Evolutionary conservation across 2,113 vertebrate species (phyloP).

Genomic region (Lipophrys pholis): DNA sequence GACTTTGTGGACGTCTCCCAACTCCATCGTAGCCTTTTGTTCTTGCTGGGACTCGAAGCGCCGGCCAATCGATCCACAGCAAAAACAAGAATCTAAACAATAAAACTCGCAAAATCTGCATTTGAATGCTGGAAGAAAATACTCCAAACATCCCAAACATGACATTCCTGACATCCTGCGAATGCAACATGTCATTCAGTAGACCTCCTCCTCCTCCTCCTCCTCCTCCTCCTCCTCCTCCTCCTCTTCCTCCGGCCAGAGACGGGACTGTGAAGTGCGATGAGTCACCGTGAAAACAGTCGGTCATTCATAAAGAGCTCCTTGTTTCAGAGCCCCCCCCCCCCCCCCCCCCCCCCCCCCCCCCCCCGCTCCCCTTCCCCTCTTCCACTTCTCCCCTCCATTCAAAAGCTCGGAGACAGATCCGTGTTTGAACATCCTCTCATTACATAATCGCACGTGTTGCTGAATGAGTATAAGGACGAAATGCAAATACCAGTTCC

Average conservation of each 20-base stretch:
- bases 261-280: constrained; percentile 52
- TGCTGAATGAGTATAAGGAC: constrained; percentile 21
- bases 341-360: neutral
- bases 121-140: neutral
- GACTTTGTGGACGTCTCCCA: too few species aligned
- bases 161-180: constrained; percentile 56
- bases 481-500: neutral
- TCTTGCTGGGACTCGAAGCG: too few species aligned
- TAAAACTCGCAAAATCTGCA: too few species aligned
- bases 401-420: constrained; percentile 35
- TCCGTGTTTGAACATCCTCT: constrained; percentile 35
- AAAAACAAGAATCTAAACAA: too few species aligned
- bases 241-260: constrained; percentile 21
- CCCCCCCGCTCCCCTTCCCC: neutral
- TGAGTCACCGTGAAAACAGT: constrained; percentile 69
- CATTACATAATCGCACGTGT: constrained; percentile 33
- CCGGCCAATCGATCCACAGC: too few species aligned
- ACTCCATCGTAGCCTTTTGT: too few species aligned
- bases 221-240: constrained; percentile 36
- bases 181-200: constrained; percentile 65
- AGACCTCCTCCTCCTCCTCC: constrained; percentile 52
- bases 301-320: constrained; percentile 66
- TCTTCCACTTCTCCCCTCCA: constrained; percentile 40
- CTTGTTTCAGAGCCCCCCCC: constrained; percentile 48
- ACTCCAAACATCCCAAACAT: constrained; percentile 37